Percentiles rank a stretch among this genome's conserved stretches.
These are phyloP conservation scores for Zaprionus ghesquierei DNA, from an alignment of 1,140 invertebrate genomes.

Conservation along the genomic window DNA sequence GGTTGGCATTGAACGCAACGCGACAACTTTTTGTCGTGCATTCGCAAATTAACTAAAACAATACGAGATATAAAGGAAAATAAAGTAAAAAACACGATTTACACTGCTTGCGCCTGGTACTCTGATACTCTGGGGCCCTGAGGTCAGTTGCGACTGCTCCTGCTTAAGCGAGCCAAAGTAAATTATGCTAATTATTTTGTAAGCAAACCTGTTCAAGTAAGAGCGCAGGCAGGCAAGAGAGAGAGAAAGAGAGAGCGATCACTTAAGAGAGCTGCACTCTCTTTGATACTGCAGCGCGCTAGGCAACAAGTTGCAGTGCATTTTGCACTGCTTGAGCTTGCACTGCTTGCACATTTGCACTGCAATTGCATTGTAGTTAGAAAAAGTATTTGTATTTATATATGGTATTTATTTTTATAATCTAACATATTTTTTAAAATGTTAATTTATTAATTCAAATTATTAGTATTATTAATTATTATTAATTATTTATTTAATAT, in stretches of 20 bases:
- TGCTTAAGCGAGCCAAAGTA: conserved; percentile 38
- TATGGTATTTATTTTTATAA: too few relatives aligned
- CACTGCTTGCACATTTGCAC: too few relatives aligned
- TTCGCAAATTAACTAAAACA: conserved; percentile 59
- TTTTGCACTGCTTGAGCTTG: not conserved
- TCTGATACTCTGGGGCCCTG: too few relatives aligned
- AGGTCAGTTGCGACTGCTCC: conserved; percentile 40
- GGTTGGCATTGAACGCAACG: conserved; percentile 60
- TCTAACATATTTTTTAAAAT: too few relatives aligned
- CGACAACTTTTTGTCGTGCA: conserved; percentile 46
- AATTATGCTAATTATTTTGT: conserved; percentile 74
- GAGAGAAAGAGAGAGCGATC: not conserved
- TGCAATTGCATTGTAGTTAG: too few relatives aligned
- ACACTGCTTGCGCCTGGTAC: too few relatives aligned
- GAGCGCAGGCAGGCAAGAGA: conserved; percentile 4
- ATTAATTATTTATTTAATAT: too few relatives aligned
- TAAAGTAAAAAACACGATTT: not conserved
- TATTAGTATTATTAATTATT: too few relatives aligned
- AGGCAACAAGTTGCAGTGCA: not conserved
- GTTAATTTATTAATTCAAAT: too few relatives aligned
- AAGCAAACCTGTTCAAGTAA: conserved; percentile 57
- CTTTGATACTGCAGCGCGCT: too few relatives aligned
- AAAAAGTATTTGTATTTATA: too few relatives aligned
- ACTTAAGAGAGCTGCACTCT: not conserved
- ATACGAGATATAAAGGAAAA: conserved; percentile 22